Evolutionary conservation across 2,797 vertebrate genomes (phyloP).

Genomic region (Aulostomus chinensis): DNA sequence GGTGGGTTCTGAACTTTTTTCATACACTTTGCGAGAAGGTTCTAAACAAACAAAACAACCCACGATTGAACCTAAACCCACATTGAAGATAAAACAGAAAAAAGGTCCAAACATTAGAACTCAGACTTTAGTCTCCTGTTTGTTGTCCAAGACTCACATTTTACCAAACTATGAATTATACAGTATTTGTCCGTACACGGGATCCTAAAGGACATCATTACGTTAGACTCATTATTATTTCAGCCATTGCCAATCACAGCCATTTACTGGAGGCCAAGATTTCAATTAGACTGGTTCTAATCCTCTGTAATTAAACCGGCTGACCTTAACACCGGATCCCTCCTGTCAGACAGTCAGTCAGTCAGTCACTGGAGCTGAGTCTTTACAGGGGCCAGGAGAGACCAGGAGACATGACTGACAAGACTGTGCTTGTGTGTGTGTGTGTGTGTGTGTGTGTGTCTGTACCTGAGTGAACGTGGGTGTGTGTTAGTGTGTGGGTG

Average conservation of each 20-base stretch:
- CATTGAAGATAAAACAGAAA: too few relatives aligned
- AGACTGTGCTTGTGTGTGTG: conserved; percentile 16
- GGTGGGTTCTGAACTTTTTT: too few relatives aligned
- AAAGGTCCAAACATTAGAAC: too few relatives aligned
- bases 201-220: conserved; percentile 48
- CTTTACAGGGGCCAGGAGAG: conserved; percentile 45
- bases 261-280: conserved; percentile 67
- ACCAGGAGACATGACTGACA: conserved; percentile 62
- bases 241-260: conserved; percentile 62
- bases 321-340: conserved; percentile 76
- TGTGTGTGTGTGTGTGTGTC: conserved; percentile 4
- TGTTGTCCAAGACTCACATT: too few relatives aligned
- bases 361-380: conserved; percentile 52
- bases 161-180: conserved; percentile 49
- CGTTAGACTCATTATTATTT: conserved; percentile 68
- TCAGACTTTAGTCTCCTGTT: too few relatives aligned
- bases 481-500: conserved; percentile 16
- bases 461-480: neutral
- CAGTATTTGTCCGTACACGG: conserved; percentile 35
- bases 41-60: too few relatives aligned
- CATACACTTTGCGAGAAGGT: too few relatives aligned
- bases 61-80: too few relatives aligned
- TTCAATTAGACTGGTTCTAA: conserved; percentile 71
- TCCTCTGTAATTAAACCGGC: conserved; percentile 70
- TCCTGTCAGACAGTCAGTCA: conserved; percentile 56